These are phyloP conservation scores for Atherinosoma microstoma DNA, from an alignment of 2,797 vertebrate species.

Conservation along the genomic window DNA sequence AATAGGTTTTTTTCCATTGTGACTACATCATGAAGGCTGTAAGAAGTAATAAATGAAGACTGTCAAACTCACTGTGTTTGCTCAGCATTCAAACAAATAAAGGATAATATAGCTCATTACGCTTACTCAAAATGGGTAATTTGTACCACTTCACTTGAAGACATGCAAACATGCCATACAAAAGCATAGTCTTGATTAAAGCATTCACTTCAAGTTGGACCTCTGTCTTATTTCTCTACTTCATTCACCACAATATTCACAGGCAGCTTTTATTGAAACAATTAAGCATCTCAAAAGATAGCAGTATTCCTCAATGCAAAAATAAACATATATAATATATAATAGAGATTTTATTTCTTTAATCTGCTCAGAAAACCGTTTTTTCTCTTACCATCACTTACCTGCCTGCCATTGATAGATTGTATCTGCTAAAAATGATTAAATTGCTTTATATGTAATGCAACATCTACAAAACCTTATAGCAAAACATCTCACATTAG, in stretches of 20 bases:
- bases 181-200: slow-evolving; percentile 10
- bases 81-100: slow-evolving; percentile 24
- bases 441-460: background rate
- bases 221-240: background rate
- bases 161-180: slow-evolving; percentile 25
- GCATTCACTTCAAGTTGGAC: background rate
- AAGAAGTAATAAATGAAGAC: background rate
- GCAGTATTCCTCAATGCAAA: slow-evolving; percentile 6
- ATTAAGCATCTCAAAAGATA: slow-evolving; percentile 16
- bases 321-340: slow-evolving; percentile 19
- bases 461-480: slow-evolving; percentile 22
- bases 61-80: background rate
- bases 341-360: slow-evolving; percentile 4
- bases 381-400: background rate
- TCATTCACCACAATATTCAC: slow-evolving; percentile 28
- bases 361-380: background rate
- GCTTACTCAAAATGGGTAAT: background rate
- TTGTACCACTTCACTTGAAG: slow-evolving; percentile 9
- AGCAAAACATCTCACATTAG: slow-evolving; percentile 7
- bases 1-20: slow-evolving; percentile 2
- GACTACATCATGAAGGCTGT: background rate
- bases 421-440: slow-evolving; percentile 2
- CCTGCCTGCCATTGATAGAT: slow-evolving; percentile 16
- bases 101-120: slow-evolving; percentile 15
- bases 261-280: slow-evolving; percentile 19